These are phyloP conservation scores for Pelvicachromis taeniatus DNA, from an alignment of 2,113 vertebrate genomes.

Conservation along the genomic window DNA sequence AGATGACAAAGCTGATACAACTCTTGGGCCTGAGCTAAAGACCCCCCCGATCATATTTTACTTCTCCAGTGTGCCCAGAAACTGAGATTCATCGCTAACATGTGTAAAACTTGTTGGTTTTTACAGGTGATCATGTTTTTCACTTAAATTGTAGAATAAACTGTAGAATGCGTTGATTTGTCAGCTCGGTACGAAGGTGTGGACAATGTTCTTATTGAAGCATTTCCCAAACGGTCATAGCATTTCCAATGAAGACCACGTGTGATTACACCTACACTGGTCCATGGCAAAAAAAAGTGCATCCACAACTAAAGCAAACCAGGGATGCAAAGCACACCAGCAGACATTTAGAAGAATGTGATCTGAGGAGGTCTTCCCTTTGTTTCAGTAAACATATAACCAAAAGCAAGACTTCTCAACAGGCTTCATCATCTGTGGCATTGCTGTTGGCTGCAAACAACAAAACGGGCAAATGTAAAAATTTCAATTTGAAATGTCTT, in stretches of 20 bases:
- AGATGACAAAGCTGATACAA: neutral
- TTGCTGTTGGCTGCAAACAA: constrained; percentile 87
- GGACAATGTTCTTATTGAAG: neutral
- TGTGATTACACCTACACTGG: neutral
- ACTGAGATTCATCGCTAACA: neutral
- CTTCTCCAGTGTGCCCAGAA: too few relatives aligned
- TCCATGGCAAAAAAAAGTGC: neutral
- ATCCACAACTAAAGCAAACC: neutral
- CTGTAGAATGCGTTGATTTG: neutral
- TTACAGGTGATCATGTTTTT: neutral
- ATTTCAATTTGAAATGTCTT: constrained; percentile 69
- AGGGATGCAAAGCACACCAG: neutral
- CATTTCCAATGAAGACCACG: neutral
- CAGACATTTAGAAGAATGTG: neutral
- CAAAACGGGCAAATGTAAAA: constrained; percentile 80
- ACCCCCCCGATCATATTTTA: too few relatives aligned
- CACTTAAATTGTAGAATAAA: neutral
- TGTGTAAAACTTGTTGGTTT: neutral
- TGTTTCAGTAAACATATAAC: constrained; percentile 16
- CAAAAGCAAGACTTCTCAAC: constrained; percentile 30
- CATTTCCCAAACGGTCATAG: neutral
- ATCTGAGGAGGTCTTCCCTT: neutral
- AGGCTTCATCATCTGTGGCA: constrained; percentile 52
- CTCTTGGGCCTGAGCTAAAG: neutral
- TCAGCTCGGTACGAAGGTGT: neutral